These are phyloP conservation scores for Ianthella basta DNA, from an alignment of 37 sponge, comb jelly and placozoan genomes.

Conservation along the genomic window DNA sequence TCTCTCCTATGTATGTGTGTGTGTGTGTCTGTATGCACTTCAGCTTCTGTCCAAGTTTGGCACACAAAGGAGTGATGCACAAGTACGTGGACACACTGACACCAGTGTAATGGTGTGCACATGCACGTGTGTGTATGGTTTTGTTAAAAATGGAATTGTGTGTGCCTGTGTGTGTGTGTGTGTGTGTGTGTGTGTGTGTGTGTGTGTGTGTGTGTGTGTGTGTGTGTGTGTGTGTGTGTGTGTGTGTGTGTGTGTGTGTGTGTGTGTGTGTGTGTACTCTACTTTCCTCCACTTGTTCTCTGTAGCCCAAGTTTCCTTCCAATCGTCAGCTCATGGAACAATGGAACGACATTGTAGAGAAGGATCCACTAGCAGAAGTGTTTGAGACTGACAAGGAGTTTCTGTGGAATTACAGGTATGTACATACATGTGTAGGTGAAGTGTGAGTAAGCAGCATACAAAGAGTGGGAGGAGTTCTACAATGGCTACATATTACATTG, in stretches of 20 bases:
- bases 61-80: no score
- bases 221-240: background rate
- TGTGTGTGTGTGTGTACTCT: background rate
- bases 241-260: background rate
- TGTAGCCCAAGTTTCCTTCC: background rate
- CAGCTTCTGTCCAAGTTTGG: no score
- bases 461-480: no score
- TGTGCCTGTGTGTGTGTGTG: background rate
- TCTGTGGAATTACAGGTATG: slow-evolving; percentile 83
- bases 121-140: slow-evolving; percentile 7
- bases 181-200: background rate
- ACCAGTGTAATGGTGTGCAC: background rate
- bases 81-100: background rate
- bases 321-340: slow-evolving; percentile 36
- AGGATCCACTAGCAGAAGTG: slow-evolving; percentile 77
- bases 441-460: no score
- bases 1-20: no score
- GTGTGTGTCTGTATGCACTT: no score
- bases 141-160: background rate
- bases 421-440: background rate
- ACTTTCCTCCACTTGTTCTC: background rate
- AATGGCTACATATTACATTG: no score
- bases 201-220: background rate
- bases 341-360: slow-evolving; percentile 61
- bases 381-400: slow-evolving; percentile 83